Evolutionary conservation across 1,140 invertebrate species (phyloP).

Genomic region (Drosophila kohkoa): DNA sequence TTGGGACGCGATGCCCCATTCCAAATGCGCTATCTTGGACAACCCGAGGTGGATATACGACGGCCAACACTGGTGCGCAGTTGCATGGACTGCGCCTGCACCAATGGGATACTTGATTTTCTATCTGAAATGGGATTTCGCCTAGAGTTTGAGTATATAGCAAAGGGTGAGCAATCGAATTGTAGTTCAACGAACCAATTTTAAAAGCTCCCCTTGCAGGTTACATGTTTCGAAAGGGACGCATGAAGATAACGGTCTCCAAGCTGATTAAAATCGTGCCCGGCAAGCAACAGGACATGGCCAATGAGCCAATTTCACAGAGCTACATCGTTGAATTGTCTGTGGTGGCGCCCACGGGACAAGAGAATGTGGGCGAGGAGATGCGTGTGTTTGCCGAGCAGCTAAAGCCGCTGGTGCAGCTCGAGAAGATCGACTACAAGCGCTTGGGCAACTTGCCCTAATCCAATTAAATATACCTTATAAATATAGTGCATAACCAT

Average conservation of each 20-base stretch:
- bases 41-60: constrained; percentile 95
- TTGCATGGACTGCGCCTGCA: constrained; percentile 96
- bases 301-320: constrained; percentile 93
- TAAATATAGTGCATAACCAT: too few relatives aligned
- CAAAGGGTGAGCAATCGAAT: constrained; percentile 87
- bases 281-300: constrained; percentile 88
- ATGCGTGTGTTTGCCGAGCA: constrained; percentile 98
- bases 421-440: constrained; percentile 97
- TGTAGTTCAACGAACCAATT: background rate
- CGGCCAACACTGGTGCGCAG: constrained; percentile 95
- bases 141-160: constrained; percentile 97
- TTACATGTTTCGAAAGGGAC: constrained; percentile 97
- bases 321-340: constrained; percentile 98
- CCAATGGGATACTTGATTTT: constrained; percentile 95
- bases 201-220: constrained; percentile 84
- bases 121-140: constrained; percentile 95
- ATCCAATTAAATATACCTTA: background rate
- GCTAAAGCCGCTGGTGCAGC: constrained; percentile 94
- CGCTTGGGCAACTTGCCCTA: constrained; percentile 88
- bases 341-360: constrained; percentile 95
- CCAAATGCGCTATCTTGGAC: constrained; percentile 95
- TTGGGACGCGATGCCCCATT: constrained; percentile 91
- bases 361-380: constrained; percentile 97
- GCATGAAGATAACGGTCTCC: constrained; percentile 98
- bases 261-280: constrained; percentile 96